These are phyloP conservation scores for Camponotus pennsylvanicus DNA, from an alignment of 1,140 invertebrate genomes.

Conservation along the genomic window DNA sequence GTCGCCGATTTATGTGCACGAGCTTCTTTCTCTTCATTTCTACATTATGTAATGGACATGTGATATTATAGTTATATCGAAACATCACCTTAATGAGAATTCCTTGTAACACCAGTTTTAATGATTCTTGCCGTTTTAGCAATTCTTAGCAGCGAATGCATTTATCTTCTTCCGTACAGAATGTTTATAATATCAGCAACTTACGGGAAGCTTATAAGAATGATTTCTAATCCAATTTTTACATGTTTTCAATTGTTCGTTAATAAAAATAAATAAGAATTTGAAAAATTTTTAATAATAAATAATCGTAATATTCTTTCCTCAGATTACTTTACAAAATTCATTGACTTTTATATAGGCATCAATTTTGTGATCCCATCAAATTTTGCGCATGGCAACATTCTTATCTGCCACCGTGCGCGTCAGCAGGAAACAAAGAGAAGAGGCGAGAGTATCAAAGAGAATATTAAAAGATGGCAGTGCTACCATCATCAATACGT, in stretches of 20 bases:
- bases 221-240: not conserved
- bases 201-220: not conserved
- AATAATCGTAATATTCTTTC: no score
- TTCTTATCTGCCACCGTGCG: conserved; percentile 31
- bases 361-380: conserved; percentile 23
- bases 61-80: conserved; percentile 64
- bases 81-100: conserved; percentile 64
- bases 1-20: conserved; percentile 71
- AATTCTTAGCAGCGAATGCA: conserved; percentile 38
- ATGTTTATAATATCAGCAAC: conserved; percentile 15
- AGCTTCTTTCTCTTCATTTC: conserved; percentile 65
- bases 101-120: conserved; percentile 60
- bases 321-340: no score
- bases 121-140: conserved; percentile 59
- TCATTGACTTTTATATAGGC: not conserved
- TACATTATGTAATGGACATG: conserved; percentile 68
- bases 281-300: no score
- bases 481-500: conserved; percentile 85
- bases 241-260: no score
- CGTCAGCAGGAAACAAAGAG: conserved; percentile 49
- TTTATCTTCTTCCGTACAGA: conserved; percentile 33
- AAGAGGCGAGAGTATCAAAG: conserved; percentile 63
- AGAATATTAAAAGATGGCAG: conserved; percentile 81
- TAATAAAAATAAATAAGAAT: no score
- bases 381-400: conserved; percentile 22